A percentile compares a stretch with the other conserved stretches of the same genome.
Conservation (phyloP, 2,797 vertebrate species). For the Argya squamiceps region DNA sequence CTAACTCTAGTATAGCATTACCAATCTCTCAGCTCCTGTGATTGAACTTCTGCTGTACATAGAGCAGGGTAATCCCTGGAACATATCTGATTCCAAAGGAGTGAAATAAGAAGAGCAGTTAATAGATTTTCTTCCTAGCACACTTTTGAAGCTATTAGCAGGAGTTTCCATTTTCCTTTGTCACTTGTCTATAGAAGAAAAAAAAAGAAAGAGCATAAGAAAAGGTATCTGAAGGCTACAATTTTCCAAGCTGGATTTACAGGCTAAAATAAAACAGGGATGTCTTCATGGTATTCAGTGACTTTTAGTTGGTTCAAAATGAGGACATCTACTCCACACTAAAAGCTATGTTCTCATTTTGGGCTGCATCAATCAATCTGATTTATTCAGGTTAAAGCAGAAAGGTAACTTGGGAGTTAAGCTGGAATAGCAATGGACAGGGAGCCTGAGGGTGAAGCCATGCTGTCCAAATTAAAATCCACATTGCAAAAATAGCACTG, state of each 20-base stretch:
- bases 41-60: neutral
- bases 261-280: neutral
- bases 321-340: neutral
- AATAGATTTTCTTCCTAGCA: slow-evolving; percentile 1
- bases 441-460: neutral
- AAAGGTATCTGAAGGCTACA: neutral
- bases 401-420: neutral
- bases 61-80: neutral
- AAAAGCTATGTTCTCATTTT: neutral
- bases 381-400: neutral
- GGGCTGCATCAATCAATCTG: neutral
- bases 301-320: neutral
- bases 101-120: neutral
- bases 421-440: neutral
- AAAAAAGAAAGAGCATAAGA: neutral
- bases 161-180: neutral
- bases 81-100: neutral
- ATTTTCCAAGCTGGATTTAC: neutral
- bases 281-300: neutral
- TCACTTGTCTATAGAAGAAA: neutral
- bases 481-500: neutral
- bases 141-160: neutral
- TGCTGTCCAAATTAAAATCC: neutral
- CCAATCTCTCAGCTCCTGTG: neutral
- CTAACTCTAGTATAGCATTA: neutral